These are phyloP conservation scores for Diarsia dahlii DNA, from an alignment of 2,888 invertebrate species.

Conservation along the genomic window DNA sequence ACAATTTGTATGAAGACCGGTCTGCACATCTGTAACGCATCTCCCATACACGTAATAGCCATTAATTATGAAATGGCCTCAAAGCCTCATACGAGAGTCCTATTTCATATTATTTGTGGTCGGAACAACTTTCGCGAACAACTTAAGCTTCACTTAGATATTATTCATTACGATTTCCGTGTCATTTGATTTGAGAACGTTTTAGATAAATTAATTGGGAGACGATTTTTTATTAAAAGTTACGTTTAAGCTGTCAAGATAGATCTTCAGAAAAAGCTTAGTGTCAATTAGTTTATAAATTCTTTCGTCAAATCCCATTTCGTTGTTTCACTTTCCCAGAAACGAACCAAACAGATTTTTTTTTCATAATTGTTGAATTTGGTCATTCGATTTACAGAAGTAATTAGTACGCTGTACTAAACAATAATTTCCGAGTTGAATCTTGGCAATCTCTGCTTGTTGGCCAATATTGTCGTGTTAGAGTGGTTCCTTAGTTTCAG, in stretches of 20 bases:
- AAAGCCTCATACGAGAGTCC: conserved; percentile 51
- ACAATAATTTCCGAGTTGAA: neutral
- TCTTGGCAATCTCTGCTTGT: neutral
- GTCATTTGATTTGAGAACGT: conserved; percentile 39
- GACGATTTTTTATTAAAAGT: neutral
- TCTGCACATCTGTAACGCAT: conserved; percentile 67
- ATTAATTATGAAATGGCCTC: conserved; percentile 64
- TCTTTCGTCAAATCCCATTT: neutral
- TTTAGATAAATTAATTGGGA: conserved; percentile 16
- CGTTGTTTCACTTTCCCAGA: neutral
- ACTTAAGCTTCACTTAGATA: conserved; percentile 23
- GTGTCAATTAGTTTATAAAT: conserved; percentile 22
- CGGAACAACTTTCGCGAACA: conserved; percentile 64
- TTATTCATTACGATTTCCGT: conserved; percentile 54
- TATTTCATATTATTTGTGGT: conserved; percentile 61
- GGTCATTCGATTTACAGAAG: no score
- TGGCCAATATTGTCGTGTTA: neutral
- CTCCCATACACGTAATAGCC: conserved; percentile 64
- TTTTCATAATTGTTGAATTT: no score
- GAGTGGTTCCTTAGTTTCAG: neutral
- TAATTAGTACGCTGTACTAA: neutral
- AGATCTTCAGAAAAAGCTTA: conserved; percentile 13
- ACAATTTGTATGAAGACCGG: conserved; percentile 65
- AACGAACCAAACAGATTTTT: neutral
- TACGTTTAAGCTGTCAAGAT: neutral